Evolutionary conservation across 2,797 vertebrate species (phyloP), one percentile per base, ranked within the genome.

Genomic region (Chromobotia macracanthus): DNA sequence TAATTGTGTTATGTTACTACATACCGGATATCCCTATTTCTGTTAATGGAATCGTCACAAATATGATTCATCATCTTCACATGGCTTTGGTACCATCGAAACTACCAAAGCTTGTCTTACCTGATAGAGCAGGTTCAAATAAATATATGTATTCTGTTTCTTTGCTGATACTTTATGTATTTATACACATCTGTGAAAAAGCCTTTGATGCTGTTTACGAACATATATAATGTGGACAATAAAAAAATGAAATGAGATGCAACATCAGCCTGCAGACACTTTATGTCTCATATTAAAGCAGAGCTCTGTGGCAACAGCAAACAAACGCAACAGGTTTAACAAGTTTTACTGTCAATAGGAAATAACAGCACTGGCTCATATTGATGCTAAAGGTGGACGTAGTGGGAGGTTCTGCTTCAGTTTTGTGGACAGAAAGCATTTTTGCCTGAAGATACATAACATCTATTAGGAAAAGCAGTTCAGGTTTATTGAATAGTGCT

Each of bases 241-340:
- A 38, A 38, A 31, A 5, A 31, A 38, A 38, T 63, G 13, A 16
- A 31, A 31, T 63, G n/a, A n/a, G n/a, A n/a, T n/a, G n/a, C n/a
- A n/a, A n/a, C n/a, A n/a, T n/a, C 0, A 31, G 2, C 31, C 31
- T 31, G 31, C 31, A 31, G n/a, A n/a, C n/a, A n/a, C 5, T 31
- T 31, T 61, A 16, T 19, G 31, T 61, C 2, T 51, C 25, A 15
- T 63, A 18, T 63, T 25, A 70, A 55, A 50, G 16, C 48, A 50
- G 48, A 50, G 13, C 48, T 50, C 18, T 35, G 13, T 28, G 12
- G 12, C 12, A 53, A 73, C 53, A 75, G 67, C 68, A 81, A 81
- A 81, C 74, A 78, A 78, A 48, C 13, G 1, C 28, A 76, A 84
- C 83, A 38, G 79, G 83, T 75, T 75, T 61, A 35, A 61, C 79